These are phyloP conservation scores for Fundulus diaphanus DNA, from an alignment of 2,797 vertebrate genomes.

Conservation along the genomic window DNA sequence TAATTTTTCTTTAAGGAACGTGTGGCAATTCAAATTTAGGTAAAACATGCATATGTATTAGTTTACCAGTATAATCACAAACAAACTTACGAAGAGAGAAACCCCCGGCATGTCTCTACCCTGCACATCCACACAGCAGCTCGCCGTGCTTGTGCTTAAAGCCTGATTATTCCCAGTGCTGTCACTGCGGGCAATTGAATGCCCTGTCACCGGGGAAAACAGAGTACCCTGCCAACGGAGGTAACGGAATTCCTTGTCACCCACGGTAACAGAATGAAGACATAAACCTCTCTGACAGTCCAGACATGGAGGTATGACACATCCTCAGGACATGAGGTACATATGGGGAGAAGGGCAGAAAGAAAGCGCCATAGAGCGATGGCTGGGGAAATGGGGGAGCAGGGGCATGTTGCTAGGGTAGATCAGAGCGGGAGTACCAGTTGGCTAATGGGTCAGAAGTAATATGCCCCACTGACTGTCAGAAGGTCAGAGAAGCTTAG, in stretches of 20 bases:
- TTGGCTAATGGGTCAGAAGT: slow-evolving; percentile 72
- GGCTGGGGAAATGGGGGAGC: background rate
- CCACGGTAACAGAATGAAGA: slow-evolving; percentile 57
- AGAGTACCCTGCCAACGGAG: slow-evolving; percentile 33
- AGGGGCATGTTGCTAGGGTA: slow-evolving; percentile 54
- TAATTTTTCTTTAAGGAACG: slow-evolving; percentile 9
- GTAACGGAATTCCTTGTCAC: slow-evolving; percentile 59
- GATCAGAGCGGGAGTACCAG: slow-evolving; percentile 63
- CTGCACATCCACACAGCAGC: slow-evolving; percentile 44
- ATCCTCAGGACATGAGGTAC: slow-evolving; percentile 58
- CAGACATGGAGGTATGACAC: slow-evolving; percentile 60
- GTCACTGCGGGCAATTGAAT: slow-evolving; percentile 61
- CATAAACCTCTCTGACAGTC: slow-evolving; percentile 61
- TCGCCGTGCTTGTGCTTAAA: slow-evolving; percentile 32
- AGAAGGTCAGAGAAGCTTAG: slow-evolving; percentile 47
- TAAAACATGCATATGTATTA: slow-evolving; percentile 8
- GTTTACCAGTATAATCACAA: slow-evolving; percentile 22
- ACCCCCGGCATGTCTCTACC: slow-evolving; percentile 45
- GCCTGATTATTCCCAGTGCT: slow-evolving; percentile 56
- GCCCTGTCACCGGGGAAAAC: slow-evolving; percentile 50
- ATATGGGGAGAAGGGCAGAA: slow-evolving; percentile 42
- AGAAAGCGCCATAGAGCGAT: slow-evolving; percentile 30
- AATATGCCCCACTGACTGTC: slow-evolving; percentile 70
- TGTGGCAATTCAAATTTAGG: slow-evolving; percentile 17
- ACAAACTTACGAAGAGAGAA: slow-evolving; percentile 36